Evolutionary conservation across 2,113 vertebrate species (phyloP).

Genomic region (Macrotus californicus): DNA sequence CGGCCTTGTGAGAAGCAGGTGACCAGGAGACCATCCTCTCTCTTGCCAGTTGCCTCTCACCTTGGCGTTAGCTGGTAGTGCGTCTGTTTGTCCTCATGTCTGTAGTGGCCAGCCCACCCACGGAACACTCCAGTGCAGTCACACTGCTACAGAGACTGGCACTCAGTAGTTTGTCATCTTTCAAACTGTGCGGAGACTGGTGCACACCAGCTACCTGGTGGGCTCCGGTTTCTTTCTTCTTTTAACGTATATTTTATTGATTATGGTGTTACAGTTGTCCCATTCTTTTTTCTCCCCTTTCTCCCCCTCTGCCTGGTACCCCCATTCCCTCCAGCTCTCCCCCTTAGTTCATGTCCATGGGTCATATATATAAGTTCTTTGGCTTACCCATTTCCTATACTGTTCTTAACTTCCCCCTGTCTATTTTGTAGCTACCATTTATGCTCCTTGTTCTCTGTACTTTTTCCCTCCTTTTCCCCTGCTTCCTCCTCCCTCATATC

Average conservation of each 20-base stretch:
- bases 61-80: slow-evolving; percentile 14
- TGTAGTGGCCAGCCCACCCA: neutral
- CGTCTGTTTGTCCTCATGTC: slow-evolving; percentile 3
- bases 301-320: too few species aligned
- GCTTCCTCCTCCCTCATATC: neutral
- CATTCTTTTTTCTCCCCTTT: too few species aligned
- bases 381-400: too few species aligned
- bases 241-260: too few species aligned
- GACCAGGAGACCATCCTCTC: neutral
- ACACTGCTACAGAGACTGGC: neutral
- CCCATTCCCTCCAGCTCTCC: too few species aligned
- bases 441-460: too few species aligned
- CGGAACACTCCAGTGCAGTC: neutral
- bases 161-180: neutral
- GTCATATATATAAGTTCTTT: too few species aligned
- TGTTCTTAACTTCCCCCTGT: too few species aligned
- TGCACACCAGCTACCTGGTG: neutral
- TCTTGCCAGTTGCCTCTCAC: neutral
- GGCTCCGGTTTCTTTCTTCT: neutral
- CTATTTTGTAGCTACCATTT: too few species aligned
- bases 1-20: slow-evolving; percentile 2
- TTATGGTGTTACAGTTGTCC: too few species aligned
- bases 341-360: too few species aligned
- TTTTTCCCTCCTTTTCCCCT: too few species aligned
- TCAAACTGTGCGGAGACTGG: neutral